Evolutionary conservation across 1,140 invertebrate species (phyloP).

Genomic region (Psix sp.): DNA sequence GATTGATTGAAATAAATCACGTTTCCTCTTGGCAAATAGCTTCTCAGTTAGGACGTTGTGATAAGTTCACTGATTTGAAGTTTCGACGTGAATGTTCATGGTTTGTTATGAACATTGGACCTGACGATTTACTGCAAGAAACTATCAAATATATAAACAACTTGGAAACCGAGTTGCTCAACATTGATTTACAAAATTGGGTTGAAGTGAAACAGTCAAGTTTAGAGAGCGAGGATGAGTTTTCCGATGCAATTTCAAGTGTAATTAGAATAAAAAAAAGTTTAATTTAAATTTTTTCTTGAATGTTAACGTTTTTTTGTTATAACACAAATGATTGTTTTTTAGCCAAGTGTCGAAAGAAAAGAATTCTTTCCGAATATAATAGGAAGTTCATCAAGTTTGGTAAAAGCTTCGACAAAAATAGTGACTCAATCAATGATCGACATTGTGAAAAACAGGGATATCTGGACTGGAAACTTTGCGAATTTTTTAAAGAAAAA

Average conservation of each 20-base stretch:
- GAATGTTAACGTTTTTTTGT: slow-evolving; percentile 3
- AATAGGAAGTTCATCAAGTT: slow-evolving; percentile 70
- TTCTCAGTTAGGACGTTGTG: slow-evolving; percentile 75
- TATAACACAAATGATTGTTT: slow-evolving; percentile 34
- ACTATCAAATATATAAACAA: slow-evolving; percentile 77
- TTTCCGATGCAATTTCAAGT: slow-evolving; percentile 67
- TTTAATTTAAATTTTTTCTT: slow-evolving; percentile 10
- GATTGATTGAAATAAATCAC: slow-evolving; percentile 77
- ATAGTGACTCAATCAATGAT: slow-evolving; percentile 72
- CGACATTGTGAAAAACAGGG: slow-evolving; percentile 68
- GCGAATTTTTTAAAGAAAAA: slow-evolving; percentile 60
- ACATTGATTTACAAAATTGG: slow-evolving; percentile 68
- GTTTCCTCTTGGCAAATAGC: slow-evolving; percentile 78
- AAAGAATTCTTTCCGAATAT: slow-evolving; percentile 74
- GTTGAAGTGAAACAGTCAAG: slow-evolving; percentile 57
- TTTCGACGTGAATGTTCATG: slow-evolving; percentile 77
- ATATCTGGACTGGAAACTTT: slow-evolving; percentile 72
- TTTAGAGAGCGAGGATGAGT: slow-evolving; percentile 66
- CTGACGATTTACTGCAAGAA: slow-evolving; percentile 77
- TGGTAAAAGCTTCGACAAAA: slow-evolving; percentile 72
- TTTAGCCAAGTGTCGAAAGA: slow-evolving; percentile 66
- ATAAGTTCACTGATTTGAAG: slow-evolving; percentile 76
- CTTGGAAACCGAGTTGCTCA: slow-evolving; percentile 70
- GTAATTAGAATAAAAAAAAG: slow-evolving; percentile 49
- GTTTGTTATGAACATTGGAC: slow-evolving; percentile 79